Conservation (phyloP, 1,140 invertebrate genomes). For the Tetraneura akinire region DNA sequence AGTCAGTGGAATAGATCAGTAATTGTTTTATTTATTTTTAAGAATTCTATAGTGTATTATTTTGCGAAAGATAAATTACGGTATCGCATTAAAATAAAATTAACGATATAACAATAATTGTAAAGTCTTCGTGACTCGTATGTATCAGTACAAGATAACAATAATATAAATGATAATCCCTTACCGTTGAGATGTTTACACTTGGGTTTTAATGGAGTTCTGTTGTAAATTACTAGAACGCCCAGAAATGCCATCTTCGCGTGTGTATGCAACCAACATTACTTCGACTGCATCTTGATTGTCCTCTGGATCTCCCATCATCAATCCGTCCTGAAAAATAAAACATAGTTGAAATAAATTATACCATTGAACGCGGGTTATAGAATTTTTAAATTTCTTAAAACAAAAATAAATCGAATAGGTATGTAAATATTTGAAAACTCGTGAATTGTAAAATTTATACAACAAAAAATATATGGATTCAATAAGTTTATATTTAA, state of each 20-base stretch:
- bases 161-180: not conserved
- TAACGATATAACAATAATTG: not conserved
- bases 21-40: too few species aligned
- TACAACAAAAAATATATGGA: too few species aligned
- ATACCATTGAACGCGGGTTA: too few species aligned
- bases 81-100: not conserved
- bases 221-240: slow-evolving; percentile 24
- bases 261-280: slow-evolving; percentile 36
- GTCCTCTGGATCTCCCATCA: slow-evolving; percentile 45
- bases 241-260: slow-evolving; percentile 21
- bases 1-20: too few species aligned
- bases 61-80: not conserved
- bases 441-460: too few species aligned
- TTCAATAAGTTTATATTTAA: too few species aligned
- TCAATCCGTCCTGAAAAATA: slow-evolving; percentile 43
- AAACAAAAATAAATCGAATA: too few species aligned
- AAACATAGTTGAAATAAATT: too few species aligned
- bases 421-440: too few species aligned
- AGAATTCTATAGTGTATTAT: too few species aligned
- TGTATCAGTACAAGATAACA: not conserved
- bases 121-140: not conserved
- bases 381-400: too few species aligned
- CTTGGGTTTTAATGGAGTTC: slow-evolving; percentile 32
- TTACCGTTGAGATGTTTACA: slow-evolving; percentile 33
- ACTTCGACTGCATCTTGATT: slow-evolving; percentile 47